phyloP scores from a whole-genome alignment of 2,888 invertebrate genomes.

The Microchrysa polita region DNA sequence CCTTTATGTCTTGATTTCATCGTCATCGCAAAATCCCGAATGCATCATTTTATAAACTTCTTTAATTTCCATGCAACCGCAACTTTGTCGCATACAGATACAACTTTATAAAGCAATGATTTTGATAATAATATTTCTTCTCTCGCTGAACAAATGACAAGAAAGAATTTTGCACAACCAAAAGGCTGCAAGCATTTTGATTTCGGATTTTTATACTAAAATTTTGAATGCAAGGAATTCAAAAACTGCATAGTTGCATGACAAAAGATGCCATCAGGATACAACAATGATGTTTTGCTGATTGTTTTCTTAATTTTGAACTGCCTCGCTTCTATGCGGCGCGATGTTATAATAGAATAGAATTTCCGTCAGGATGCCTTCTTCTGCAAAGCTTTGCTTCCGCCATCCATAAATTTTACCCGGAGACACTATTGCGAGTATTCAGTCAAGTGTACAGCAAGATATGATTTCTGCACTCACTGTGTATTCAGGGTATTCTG shows the following conservation, averaged over 20 bases:
- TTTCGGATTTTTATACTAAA: not conserved
- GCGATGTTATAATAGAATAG: slow-evolving; percentile 14
- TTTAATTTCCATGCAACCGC: not conserved
- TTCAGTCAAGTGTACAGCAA: slow-evolving; percentile 18
- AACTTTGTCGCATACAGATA: not conserved
- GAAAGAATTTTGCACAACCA: not conserved
- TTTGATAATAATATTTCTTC: slow-evolving; percentile 1
- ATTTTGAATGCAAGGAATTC: not conserved
- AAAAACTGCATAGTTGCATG: not conserved
- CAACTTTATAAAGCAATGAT: not conserved
- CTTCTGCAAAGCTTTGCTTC: slow-evolving; percentile 16
- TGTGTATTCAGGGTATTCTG: no score
- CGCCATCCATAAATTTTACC: slow-evolving; percentile 29
- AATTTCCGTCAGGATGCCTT: slow-evolving; percentile 25
- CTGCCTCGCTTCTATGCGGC: no score
- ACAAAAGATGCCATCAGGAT: not conserved
- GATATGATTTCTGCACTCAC: not conserved
- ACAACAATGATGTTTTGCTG: no score
- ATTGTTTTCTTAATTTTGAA: not conserved
- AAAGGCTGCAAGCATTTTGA: not conserved
- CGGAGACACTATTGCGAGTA: slow-evolving; percentile 7
- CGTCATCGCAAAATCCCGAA: not conserved
- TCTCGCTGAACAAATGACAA: slow-evolving; percentile 26
- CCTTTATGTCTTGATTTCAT: not conserved
- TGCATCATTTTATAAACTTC: slow-evolving; percentile 1